These are phyloP conservation scores for Apeltes quadracus DNA, from an alignment of 2,113 vertebrate genomes.

Conservation along the genomic window DNA sequence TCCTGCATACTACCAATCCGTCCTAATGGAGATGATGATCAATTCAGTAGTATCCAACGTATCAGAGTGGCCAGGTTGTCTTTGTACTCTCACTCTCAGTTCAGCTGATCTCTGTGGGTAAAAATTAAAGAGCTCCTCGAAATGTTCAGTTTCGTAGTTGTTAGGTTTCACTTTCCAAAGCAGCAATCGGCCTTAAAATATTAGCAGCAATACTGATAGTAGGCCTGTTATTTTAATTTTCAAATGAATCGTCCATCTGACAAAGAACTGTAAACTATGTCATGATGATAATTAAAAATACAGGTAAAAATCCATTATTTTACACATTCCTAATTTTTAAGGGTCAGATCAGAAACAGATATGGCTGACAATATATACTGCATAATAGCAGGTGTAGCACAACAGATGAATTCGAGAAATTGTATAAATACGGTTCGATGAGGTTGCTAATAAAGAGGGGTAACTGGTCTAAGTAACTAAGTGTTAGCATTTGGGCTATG, in stretches of 20 bases:
- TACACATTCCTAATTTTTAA: neutral
- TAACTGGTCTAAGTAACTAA: too few species aligned
- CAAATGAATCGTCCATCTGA: neutral
- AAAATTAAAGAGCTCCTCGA: slow-evolving; percentile 11
- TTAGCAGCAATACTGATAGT: neutral
- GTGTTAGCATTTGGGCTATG: too few species aligned
- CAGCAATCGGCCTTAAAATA: neutral
- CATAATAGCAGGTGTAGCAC: neutral
- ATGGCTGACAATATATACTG: neutral
- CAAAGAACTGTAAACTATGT: neutral
- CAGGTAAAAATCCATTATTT: neutral
- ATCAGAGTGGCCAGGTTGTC: slow-evolving; percentile 9
- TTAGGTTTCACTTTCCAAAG: slow-evolving; percentile 42
- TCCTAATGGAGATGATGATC: neutral
- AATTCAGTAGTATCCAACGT: neutral
- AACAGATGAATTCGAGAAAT: neutral
- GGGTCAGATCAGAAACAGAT: neutral
- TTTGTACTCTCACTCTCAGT: slow-evolving; percentile 1
- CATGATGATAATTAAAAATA: neutral
- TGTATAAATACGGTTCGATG: too few species aligned
- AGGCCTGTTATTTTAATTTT: slow-evolving; percentile 12
- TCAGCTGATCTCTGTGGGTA: neutral
- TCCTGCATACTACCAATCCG: neutral
- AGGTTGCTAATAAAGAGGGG: too few species aligned
- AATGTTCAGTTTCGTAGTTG: neutral